Percentiles rank a stretch among this genome's conserved stretches.
Evolutionary conservation across 2,888 invertebrate species (phyloP).

Genomic region (Pocota personata): DNA sequence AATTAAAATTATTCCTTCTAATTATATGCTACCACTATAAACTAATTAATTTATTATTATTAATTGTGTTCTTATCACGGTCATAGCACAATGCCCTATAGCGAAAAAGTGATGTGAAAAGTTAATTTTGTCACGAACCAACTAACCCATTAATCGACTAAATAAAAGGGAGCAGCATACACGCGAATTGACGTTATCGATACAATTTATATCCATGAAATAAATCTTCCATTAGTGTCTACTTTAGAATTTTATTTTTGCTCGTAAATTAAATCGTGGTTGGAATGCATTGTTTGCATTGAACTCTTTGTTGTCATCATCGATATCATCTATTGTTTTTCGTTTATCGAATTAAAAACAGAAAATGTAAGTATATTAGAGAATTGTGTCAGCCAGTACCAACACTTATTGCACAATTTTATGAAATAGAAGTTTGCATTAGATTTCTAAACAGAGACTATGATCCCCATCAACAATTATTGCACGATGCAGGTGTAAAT

Average conservation of each 20-base stretch:
- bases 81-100: neutral
- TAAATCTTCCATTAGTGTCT: conserved; percentile 14
- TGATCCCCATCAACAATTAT: neutral
- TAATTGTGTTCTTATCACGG: conserved; percentile 6
- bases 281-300: neutral
- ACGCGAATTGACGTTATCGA: neutral
- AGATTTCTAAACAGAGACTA: neutral
- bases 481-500: conserved; percentile 11
- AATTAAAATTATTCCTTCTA: neutral
- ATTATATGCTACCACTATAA: neutral
- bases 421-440: neutral
- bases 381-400: neutral
- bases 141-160: neutral
- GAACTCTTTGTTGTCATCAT: neutral
- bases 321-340: neutral
- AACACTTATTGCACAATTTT: neutral
- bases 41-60: neutral
- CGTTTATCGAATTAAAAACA: neutral
- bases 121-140: conserved; percentile 19
- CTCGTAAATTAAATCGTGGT: conserved; percentile 4
- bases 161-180: neutral
- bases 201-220: conserved; percentile 26
- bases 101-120: neutral
- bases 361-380: neutral
- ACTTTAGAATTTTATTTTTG: neutral